These are phyloP conservation scores for Balearica regulorum DNA, from an alignment of 2,797 vertebrate genomes.

Conservation along the genomic window DNA sequence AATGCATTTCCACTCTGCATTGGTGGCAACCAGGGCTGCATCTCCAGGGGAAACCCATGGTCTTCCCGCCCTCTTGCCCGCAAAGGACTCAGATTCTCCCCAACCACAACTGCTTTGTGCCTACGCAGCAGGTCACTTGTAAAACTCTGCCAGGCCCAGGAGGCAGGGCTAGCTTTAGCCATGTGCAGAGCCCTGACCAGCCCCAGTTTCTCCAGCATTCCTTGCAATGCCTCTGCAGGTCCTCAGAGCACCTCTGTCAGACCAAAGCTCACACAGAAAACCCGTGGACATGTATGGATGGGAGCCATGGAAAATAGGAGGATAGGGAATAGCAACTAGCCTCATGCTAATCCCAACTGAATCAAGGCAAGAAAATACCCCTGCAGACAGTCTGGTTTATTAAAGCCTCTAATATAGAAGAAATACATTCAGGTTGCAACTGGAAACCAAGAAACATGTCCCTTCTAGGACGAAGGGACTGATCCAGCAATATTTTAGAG, in stretches of 20 bases:
- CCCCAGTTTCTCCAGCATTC: background rate
- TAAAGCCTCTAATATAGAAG: background rate
- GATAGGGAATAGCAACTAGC: background rate
- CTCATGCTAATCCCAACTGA: background rate
- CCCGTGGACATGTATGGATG: rapidly evolving
- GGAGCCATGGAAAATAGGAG: background rate
- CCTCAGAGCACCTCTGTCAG: background rate
- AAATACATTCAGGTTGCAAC: background rate
- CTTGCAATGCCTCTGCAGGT: background rate
- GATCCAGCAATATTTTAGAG: background rate
- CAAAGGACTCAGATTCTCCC: background rate
- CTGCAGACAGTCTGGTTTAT: background rate
- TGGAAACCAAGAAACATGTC: background rate
- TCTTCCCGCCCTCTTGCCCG: rapidly evolving
- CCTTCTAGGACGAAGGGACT: background rate
- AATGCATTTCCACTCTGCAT: background rate
- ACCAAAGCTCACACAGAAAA: background rate
- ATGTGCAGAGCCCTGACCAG: background rate
- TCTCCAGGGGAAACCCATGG: background rate
- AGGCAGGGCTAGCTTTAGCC: background rate
- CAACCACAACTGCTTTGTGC: background rate
- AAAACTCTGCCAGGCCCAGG: background rate
- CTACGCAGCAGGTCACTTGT: background rate
- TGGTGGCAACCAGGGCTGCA: background rate
- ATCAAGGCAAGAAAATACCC: background rate